Percentiles rank a stretch among this genome's conserved stretches.
Conservation (phyloP, 1,140 invertebrate species). For the Mamestra configurata region DNA sequence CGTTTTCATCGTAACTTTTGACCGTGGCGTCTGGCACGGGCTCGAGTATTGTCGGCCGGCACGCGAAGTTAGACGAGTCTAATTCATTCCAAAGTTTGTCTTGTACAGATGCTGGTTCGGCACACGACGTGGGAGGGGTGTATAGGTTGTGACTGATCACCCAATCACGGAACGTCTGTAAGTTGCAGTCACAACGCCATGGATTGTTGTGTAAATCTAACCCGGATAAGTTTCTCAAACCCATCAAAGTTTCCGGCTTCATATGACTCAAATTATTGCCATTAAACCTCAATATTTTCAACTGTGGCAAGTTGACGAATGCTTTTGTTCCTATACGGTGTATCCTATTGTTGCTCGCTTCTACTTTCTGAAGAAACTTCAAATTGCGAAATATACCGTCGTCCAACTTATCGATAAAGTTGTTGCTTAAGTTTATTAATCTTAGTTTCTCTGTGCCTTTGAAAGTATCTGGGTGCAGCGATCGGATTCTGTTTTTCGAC, state of each 20-base stretch:
- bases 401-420: conserved; percentile 91
- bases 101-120: conserved; percentile 90
- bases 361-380: conserved; percentile 92
- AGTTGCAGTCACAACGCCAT: conserved; percentile 96
- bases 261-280: conserved; percentile 92
- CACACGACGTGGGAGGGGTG: conserved; percentile 91
- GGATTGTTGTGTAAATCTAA: conserved; percentile 94
- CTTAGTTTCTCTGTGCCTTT: conserved; percentile 91
- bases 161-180: conserved; percentile 94
- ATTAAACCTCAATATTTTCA: conserved; percentile 91
- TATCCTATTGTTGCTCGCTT: conserved; percentile 93
- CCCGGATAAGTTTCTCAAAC: conserved; percentile 91
- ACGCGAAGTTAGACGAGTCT: conserved; percentile 93
- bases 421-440: conserved; percentile 92
- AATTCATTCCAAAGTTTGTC: conserved; percentile 93
- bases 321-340: conserved; percentile 90
- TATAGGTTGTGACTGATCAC: conserved; percentile 92
- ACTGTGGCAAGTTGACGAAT: conserved; percentile 91
- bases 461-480: conserved; percentile 92
- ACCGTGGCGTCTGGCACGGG: conserved; percentile 87
- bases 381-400: conserved; percentile 93
- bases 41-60: conserved; percentile 92
- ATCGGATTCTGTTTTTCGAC: conserved; percentile 92
- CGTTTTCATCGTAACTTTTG: conserved; percentile 90
- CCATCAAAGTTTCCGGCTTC: conserved; percentile 89